Percentiles rank a stretch among this genome's conserved stretches.
Conservation (phyloP, 2,888 invertebrate genomes). For the Leptinotarsa peninsularis region DNA sequence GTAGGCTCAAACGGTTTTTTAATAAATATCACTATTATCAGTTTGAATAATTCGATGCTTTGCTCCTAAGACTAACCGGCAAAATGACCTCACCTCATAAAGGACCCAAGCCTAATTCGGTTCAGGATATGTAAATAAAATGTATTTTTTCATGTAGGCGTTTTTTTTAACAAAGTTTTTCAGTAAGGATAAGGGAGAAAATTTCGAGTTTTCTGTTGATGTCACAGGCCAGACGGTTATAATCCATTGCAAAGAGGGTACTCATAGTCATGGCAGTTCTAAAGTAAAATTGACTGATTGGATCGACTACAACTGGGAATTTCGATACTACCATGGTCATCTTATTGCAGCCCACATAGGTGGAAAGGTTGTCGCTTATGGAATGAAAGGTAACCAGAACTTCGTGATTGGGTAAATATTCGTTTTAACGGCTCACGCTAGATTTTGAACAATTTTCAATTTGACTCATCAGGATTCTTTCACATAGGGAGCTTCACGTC, state of each 20-base stretch:
- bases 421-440: too few relatives aligned
- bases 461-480: too few relatives aligned
- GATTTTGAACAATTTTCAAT: too few relatives aligned
- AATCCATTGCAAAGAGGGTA: slow-evolving; percentile 78
- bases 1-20: neutral
- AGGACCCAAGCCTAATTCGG: slow-evolving; percentile 52
- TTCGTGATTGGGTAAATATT: neutral
- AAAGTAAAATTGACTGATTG: slow-evolving; percentile 87
- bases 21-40: neutral
- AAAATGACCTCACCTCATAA: slow-evolving; percentile 40
- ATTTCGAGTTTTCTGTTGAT: slow-evolving; percentile 61
- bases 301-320: slow-evolving; percentile 95
- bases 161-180: slow-evolving; percentile 2
- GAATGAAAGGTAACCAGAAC: slow-evolving; percentile 79
- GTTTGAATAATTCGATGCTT: slow-evolving; percentile 1
- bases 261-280: slow-evolving; percentile 85
- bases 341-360: slow-evolving; percentile 88
- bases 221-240: slow-evolving; percentile 71
- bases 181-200: slow-evolving; percentile 61
- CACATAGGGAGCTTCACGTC: too few relatives aligned
- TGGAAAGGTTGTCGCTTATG: slow-evolving; percentile 90
- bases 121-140: slow-evolving; percentile 58
- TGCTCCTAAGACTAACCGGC: neutral
- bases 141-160: neutral
- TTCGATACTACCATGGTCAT: slow-evolving; percentile 87